These are phyloP conservation scores for Danaus chrysippus DNA, from an alignment of 2,888 invertebrate genomes.

Conservation along the genomic window DNA sequence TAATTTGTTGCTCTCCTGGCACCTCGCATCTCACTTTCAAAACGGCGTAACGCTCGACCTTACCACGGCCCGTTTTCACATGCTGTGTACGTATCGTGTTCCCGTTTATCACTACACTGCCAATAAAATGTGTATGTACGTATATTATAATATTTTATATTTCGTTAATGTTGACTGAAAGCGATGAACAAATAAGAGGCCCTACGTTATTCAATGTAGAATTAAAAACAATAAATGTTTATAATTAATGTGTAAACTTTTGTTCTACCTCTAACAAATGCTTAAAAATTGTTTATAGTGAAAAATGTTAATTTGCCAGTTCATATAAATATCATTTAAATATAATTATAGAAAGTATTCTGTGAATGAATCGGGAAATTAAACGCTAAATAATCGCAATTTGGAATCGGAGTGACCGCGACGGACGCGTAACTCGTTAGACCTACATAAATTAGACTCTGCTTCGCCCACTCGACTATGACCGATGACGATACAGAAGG, in stretches of 20 bases:
- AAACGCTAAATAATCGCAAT: slow-evolving; percentile 46
- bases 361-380: slow-evolving; percentile 18
- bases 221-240: no score
- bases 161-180: no score
- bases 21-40: slow-evolving; percentile 78
- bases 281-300: no score
- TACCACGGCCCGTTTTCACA: slow-evolving; percentile 62
- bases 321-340: no score
- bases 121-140: slow-evolving; percentile 18
- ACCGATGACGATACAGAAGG: slow-evolving; percentile 67
- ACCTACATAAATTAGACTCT: slow-evolving; percentile 55
- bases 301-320: no score
- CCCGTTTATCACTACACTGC: slow-evolving; percentile 41
- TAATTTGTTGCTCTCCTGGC: slow-evolving; percentile 79
- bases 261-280: no score
- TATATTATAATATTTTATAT: not conserved
- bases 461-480: slow-evolving; percentile 63
- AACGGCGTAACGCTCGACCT: slow-evolving; percentile 77
- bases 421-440: slow-evolving; percentile 60
- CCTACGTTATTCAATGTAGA: no score
- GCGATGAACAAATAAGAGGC: no score
- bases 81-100: slow-evolving; percentile 57
- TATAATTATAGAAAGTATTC: slow-evolving; percentile 8
- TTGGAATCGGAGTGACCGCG: slow-evolving; percentile 57
- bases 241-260: no score